Evolutionary conservation across 2,888 invertebrate genomes (phyloP).

Genomic region (Molorchus minor): DNA sequence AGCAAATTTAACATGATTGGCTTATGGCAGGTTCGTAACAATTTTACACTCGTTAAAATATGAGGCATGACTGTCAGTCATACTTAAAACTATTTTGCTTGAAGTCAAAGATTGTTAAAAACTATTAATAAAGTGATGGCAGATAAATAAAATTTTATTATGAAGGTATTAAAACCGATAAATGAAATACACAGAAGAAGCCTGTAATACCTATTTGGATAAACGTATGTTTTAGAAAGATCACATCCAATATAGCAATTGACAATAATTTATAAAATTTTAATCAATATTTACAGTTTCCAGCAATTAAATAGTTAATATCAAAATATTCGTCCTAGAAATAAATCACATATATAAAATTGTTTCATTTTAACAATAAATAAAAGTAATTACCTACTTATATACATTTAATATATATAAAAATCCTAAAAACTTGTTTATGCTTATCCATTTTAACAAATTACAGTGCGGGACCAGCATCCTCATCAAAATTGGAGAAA

Average conservation of each 20-base stretch:
- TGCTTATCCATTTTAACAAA: slow-evolving; percentile 11
- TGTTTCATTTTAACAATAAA: slow-evolving; percentile 46
- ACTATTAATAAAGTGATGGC: too few species aligned
- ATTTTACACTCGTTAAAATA: too few species aligned
- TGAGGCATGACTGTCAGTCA: too few species aligned
- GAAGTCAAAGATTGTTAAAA: too few species aligned
- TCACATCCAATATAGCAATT: slow-evolving; percentile 25
- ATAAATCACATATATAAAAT: slow-evolving; percentile 49
- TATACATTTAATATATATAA: slow-evolving; percentile 31
- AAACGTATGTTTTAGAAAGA: slow-evolving; percentile 9
- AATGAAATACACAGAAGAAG: neutral
- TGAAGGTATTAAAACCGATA: too few species aligned
- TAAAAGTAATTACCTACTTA: slow-evolving; percentile 41
- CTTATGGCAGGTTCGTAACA: too few species aligned
- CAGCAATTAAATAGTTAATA: too few species aligned
- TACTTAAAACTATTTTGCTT: too few species aligned
- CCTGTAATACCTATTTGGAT: slow-evolving; percentile 5
- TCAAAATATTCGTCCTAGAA: slow-evolving; percentile 33
- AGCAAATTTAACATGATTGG: too few species aligned
- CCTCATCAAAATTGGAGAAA: slow-evolving; percentile 64
- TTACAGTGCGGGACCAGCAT: slow-evolving; percentile 63
- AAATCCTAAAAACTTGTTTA: slow-evolving; percentile 28
- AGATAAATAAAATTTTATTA: too few species aligned
- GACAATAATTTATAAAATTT: slow-evolving; percentile 22
- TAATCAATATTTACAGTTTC: slow-evolving; percentile 19